phyloP scores from a whole-genome alignment of 2,888 invertebrate genomes.

The Thera obeliscata region DNA sequence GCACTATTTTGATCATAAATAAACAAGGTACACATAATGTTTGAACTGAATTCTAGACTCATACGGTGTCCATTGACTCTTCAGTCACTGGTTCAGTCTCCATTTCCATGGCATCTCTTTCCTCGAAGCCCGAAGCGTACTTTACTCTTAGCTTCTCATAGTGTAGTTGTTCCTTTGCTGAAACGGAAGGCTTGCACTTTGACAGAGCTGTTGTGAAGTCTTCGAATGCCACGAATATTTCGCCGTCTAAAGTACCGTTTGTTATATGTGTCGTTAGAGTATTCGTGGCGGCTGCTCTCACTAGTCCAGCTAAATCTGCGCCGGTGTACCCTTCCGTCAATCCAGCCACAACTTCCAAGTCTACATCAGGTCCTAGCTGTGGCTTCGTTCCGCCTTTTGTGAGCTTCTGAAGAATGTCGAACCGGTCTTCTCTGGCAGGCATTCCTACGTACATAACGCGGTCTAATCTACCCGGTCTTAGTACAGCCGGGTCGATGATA shows the following conservation, averaged over 20 bases:
- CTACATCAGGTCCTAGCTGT: slow-evolving; percentile 89
- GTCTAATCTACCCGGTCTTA: slow-evolving; percentile 94
- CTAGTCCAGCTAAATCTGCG: slow-evolving; percentile 95
- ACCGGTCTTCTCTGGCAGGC: slow-evolving; percentile 90
- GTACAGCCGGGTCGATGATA: slow-evolving; percentile 97
- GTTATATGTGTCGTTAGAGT: slow-evolving; percentile 91
- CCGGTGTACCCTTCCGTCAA: slow-evolving; percentile 93
- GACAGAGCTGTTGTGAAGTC: slow-evolving; percentile 91
- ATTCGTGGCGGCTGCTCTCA: slow-evolving; percentile 93
- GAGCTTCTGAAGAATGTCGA: slow-evolving; percentile 94
- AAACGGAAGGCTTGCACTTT: slow-evolving; percentile 95
- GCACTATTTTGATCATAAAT: slow-evolving; percentile 63
- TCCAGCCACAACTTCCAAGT: slow-evolving; percentile 88
- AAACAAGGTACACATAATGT: slow-evolving; percentile 46
- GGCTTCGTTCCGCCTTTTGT: slow-evolving; percentile 96
- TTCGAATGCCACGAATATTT: slow-evolving; percentile 86
- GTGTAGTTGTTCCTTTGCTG: slow-evolving; percentile 89
- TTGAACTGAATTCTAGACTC: slow-evolving; percentile 54
- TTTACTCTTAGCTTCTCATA: slow-evolving; percentile 90
- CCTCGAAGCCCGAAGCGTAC: slow-evolving; percentile 84
- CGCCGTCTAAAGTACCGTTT: slow-evolving; percentile 77
- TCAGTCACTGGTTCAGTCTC: slow-evolving; percentile 80
- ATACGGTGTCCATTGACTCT: slow-evolving; percentile 82
- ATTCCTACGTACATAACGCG: slow-evolving; percentile 95
- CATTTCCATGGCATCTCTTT: slow-evolving; percentile 80